These are phyloP conservation scores for Ichneumon xanthorius DNA, from an alignment of 2,888 invertebrate genomes.

Conservation along the genomic window DNA sequence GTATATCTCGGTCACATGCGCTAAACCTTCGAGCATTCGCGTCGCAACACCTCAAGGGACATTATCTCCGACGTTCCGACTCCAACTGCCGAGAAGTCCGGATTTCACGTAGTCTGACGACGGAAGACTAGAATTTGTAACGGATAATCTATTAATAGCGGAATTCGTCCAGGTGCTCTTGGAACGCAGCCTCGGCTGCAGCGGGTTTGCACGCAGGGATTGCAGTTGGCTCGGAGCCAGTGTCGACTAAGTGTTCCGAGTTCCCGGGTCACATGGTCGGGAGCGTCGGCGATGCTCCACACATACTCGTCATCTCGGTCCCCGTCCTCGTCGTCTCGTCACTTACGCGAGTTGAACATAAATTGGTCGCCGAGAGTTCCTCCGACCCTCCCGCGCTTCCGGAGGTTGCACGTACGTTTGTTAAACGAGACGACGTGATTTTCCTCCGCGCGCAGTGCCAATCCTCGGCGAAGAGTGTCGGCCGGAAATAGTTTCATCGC, in stretches of 20 bases:
- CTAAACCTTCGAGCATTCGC: neutral
- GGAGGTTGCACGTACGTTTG: conserved; percentile 7
- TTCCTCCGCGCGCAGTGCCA: neutral
- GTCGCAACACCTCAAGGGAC: neutral
- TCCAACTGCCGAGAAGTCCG: neutral
- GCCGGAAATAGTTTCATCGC: neutral
- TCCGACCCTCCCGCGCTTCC: neutral
- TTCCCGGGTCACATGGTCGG: conserved; percentile 68
- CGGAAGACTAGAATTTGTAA: conserved; percentile 68
- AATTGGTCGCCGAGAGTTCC: conserved; percentile 13
- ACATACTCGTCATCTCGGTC: conserved; percentile 18
- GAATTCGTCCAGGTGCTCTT: conserved; percentile 77
- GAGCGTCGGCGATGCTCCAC: conserved; percentile 7
- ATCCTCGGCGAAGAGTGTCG: too few relatives aligned
- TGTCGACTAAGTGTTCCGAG: conserved; percentile 77
- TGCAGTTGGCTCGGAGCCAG: conserved; percentile 79
- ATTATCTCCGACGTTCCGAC: neutral
- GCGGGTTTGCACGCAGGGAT: conserved; percentile 76
- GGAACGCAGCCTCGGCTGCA: conserved; percentile 74
- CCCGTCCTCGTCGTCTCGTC: conserved; percentile 21
- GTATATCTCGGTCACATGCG: neutral
- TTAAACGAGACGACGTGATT: conserved; percentile 8
- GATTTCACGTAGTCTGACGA: neutral
- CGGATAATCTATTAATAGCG: conserved; percentile 79
- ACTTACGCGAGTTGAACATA: conserved; percentile 44